Conservation (phyloP, 92 coral and sea anemone genomes). For the Meandrina meandrites region DNA sequence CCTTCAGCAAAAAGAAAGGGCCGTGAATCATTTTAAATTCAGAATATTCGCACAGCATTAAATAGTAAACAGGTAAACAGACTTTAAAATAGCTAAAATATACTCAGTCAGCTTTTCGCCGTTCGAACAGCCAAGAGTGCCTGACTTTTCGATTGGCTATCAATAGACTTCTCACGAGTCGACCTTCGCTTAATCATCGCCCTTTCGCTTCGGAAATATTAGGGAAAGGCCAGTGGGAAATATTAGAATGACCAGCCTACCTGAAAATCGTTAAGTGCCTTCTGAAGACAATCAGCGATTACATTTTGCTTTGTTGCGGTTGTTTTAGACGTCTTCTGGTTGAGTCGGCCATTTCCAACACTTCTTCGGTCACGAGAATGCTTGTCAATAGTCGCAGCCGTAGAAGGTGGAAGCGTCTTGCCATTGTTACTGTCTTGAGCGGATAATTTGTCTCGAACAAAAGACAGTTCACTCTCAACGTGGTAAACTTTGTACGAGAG, state of each 20-base stretch:
- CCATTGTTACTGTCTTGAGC: not conserved
- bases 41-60: too few relatives aligned
- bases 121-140: too few relatives aligned
- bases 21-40: not conserved
- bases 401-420: not conserved
- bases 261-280: conserved; percentile 2
- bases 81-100: too few relatives aligned
- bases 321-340: not conserved
- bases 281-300: not conserved
- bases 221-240: not conserved
- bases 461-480: conserved; percentile 24
- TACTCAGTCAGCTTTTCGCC: too few relatives aligned
- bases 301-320: not conserved
- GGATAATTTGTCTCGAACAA: conserved; percentile 9
- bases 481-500: conserved; percentile 22
- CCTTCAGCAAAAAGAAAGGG: not conserved
- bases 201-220: too few relatives aligned
- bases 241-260: not conserved
- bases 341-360: not conserved
- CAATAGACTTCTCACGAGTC: too few relatives aligned
- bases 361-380: not conserved
- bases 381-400: not conserved
- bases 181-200: too few relatives aligned
- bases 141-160: too few relatives aligned
- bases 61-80: too few relatives aligned